A percentile compares a stretch with the other conserved stretches of the same genome.
These are phyloP conservation scores for Ceratitis capitata DNA, from an alignment of 1,140 invertebrate species.

Conservation along the genomic window DNA sequence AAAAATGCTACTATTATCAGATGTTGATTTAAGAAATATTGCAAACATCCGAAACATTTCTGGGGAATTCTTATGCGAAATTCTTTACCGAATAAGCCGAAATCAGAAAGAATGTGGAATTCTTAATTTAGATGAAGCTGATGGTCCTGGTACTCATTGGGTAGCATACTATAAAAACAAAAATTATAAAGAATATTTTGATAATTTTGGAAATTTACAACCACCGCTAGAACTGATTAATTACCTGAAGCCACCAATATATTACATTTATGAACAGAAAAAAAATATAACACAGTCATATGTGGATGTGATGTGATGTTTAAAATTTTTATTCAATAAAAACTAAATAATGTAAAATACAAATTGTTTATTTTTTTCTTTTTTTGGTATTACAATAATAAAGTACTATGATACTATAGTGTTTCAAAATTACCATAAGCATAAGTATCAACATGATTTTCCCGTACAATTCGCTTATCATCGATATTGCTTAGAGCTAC, in stretches of 20 bases:
- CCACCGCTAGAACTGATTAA: background rate
- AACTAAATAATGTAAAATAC: background rate
- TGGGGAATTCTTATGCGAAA: slow-evolving; percentile 44
- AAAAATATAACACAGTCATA: slow-evolving; percentile 28
- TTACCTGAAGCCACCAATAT: background rate
- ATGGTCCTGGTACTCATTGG: slow-evolving; percentile 58
- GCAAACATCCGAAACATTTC: slow-evolving; percentile 26
- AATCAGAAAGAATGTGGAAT: slow-evolving; percentile 56
- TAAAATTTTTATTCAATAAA: slow-evolving; percentile 40
- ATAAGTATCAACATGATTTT: slow-evolving; percentile 39
- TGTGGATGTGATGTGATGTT: slow-evolving; percentile 28
- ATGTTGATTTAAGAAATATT: slow-evolving; percentile 37
- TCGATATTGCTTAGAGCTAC: too few relatives aligned
- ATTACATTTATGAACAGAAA: slow-evolving; percentile 23
- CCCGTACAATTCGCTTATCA: too few relatives aligned
- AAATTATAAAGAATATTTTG: slow-evolving; percentile 30
- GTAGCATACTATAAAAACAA: slow-evolving; percentile 56
- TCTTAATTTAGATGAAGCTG: slow-evolving; percentile 55
- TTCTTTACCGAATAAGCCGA: slow-evolving; percentile 44
- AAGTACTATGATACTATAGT: background rate
- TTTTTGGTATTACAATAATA: background rate
- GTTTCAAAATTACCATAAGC: slow-evolving; percentile 42
- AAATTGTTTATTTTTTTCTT: slow-evolving; percentile 2
- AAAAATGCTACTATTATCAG: slow-evolving; percentile 39
- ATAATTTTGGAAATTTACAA: slow-evolving; percentile 37